phyloP scores from a whole-genome alignment of 1,140 invertebrate species.

The Hycleus phaleratus region DNA sequence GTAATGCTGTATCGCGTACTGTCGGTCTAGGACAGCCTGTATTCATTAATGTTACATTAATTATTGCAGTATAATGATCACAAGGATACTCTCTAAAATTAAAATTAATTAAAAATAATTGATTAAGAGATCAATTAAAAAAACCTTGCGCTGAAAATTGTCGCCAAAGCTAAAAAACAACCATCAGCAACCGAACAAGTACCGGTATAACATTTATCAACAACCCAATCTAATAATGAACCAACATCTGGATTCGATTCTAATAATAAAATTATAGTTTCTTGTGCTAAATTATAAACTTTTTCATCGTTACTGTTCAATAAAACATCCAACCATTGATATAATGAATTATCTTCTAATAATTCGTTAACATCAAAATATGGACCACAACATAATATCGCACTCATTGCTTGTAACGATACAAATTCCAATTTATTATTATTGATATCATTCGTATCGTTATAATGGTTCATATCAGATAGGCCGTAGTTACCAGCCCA shows the following conservation, averaged over 20 bases:
- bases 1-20: slow-evolving; percentile 87
- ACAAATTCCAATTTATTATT: slow-evolving; percentile 61
- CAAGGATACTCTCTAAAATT: slow-evolving; percentile 89
- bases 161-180: slow-evolving; percentile 90
- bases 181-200: slow-evolving; percentile 82
- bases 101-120: slow-evolving; percentile 16
- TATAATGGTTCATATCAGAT: slow-evolving; percentile 28
- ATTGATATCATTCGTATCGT: slow-evolving; percentile 35
- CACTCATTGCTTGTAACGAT: slow-evolving; percentile 83
- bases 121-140: slow-evolving; percentile 28
- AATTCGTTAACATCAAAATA: slow-evolving; percentile 81
- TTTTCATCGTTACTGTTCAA: slow-evolving; percentile 83
- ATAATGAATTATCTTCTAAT: slow-evolving; percentile 86
- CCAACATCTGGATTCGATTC: slow-evolving; percentile 96
- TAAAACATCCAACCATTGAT: slow-evolving; percentile 88
- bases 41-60: slow-evolving; percentile 94
- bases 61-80: slow-evolving; percentile 95
- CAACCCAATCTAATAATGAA: slow-evolving; percentile 90
- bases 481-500: slow-evolving; percentile 83
- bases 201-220: slow-evolving; percentile 95
- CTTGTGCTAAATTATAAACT: slow-evolving; percentile 82
- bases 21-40: slow-evolving; percentile 86
- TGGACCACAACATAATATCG: slow-evolving; percentile 88
- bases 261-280: slow-evolving; percentile 87
- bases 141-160: slow-evolving; percentile 81